Evolutionary conservation across 2,113 vertebrate genomes (phyloP), one percentile per base, ranked within the genome.

Genomic region (Ivindomyrus marchei): DNA sequence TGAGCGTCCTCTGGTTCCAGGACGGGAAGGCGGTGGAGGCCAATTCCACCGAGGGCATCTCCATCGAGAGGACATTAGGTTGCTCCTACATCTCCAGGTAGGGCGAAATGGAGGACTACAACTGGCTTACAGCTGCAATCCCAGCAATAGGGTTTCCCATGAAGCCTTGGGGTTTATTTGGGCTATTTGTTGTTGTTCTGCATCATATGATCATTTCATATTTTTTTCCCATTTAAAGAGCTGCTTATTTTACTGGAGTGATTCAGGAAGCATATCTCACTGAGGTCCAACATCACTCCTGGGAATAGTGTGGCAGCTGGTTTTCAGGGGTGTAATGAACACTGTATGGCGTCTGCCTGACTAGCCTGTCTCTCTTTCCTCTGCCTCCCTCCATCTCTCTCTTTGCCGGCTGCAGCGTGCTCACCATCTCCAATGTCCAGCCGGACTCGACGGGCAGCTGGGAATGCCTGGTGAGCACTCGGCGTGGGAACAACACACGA

Each of bases 1-100:
- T 99, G 98, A 97, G 99, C 91, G 97, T 99, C 90, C 92, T 98
- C 13, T 99, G 98, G 98, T 99, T 98, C 94, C 98, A 99, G 93
- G 97, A 99, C 27, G 98, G 98, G 83, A 97, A 97, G 85, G 97
- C 97, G 91, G 98, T 99, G 70, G 97, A 97, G 93, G 95, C 97
- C 0, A 96, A 98, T 85, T 98, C 98, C 88, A 96, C 98, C 0
- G 97, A 97, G 92, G 98, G 98, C 58, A 99, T 99, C 94, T 96
- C 96, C 94, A 98, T 99, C 36, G 97, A 99, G 92, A 99, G 98
- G 95, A 98, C 95, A 89, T 97, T 97, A 95, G 96, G 99, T 94
- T 99, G 98, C 95, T 98, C 98, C 0, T 92, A 99, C 90, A 99
- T 99, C 90, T 97, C 98, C 7, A 99, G 98, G 98, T 99, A 95